Evolutionary conservation across 2,113 vertebrate species (phyloP).

Genomic region (Tetrao urogallus): DNA sequence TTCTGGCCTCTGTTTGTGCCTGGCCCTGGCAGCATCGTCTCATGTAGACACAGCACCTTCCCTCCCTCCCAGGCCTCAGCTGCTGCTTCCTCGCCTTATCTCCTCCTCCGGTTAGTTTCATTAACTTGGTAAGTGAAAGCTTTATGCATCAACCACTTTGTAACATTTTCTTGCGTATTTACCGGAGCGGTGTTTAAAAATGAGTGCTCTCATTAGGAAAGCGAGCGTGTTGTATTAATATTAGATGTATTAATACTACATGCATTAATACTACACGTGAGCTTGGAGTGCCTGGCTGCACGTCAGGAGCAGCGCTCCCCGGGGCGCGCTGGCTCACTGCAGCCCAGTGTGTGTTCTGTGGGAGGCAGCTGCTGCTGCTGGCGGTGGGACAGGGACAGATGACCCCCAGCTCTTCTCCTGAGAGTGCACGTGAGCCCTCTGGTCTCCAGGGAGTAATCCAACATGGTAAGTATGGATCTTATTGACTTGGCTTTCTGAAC

Average conservation of each 20-base stretch:
- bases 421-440: neutral
- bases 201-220: neutral
- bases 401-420: neutral
- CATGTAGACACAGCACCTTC: neutral
- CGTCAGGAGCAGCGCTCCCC: neutral
- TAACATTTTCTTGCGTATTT: neutral
- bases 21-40: neutral
- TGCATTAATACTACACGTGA: neutral
- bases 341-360: neutral
- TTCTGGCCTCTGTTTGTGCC: neutral
- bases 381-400: neutral
- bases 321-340: neutral
- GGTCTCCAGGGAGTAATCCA: neutral
- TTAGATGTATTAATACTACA: neutral
- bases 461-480: neutral
- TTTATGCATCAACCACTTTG: neutral
- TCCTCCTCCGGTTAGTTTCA: neutral
- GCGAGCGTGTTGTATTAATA: neutral
- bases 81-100: neutral
- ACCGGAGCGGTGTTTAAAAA: neutral
- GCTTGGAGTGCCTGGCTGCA: neutral
- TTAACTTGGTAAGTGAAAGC: neutral
- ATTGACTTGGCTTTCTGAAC: neutral
- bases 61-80: neutral
- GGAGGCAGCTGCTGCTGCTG: neutral